These are phyloP conservation scores for Brachyrhaphis roseni DNA, from an alignment of 2,797 vertebrate species.

Conservation along the genomic window DNA sequence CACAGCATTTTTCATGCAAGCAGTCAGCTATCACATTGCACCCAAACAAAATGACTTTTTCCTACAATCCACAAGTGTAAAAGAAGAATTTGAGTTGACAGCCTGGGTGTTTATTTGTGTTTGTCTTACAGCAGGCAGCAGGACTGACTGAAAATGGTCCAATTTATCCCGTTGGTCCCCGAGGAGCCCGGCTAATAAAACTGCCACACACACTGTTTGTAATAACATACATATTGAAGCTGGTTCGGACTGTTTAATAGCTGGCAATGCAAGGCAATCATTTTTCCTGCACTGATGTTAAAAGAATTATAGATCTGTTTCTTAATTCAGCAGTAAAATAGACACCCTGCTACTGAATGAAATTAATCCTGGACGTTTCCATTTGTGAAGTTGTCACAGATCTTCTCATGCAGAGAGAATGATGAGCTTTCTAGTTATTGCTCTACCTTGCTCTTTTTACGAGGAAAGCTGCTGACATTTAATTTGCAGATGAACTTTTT, in stretches of 20 bases:
- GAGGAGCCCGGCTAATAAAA: slow-evolving; percentile 51
- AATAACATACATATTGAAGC: slow-evolving; percentile 41
- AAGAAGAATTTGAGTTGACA: slow-evolving; percentile 7
- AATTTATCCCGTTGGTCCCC: slow-evolving; percentile 27
- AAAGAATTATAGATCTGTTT: slow-evolving; percentile 47
- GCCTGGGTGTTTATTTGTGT: slow-evolving; percentile 11
- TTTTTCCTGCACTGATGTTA: slow-evolving; percentile 50
- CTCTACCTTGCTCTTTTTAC: slow-evolving; percentile 20
- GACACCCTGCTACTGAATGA: slow-evolving; percentile 43
- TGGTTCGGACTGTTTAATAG: slow-evolving; percentile 60
- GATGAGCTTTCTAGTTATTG: slow-evolving; percentile 31
- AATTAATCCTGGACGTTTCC: slow-evolving; percentile 49
- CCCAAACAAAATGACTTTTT: slow-evolving; percentile 20
- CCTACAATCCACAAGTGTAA: background rate
- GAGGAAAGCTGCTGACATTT: background rate
- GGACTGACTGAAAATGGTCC: slow-evolving; percentile 31
- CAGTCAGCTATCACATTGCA: background rate
- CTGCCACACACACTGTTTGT: slow-evolving; percentile 45
- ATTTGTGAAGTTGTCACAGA: slow-evolving; percentile 38
- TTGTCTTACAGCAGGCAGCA: slow-evolving; percentile 17
- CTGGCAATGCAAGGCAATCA: slow-evolving; percentile 32
- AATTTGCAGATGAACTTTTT: background rate
- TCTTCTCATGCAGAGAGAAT: slow-evolving; percentile 38
- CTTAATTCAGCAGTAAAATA: slow-evolving; percentile 46
- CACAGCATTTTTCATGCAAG: background rate